Evolutionary conservation across 2,888 invertebrate genomes (phyloP).

Genomic region (Nebria brevicollis): DNA sequence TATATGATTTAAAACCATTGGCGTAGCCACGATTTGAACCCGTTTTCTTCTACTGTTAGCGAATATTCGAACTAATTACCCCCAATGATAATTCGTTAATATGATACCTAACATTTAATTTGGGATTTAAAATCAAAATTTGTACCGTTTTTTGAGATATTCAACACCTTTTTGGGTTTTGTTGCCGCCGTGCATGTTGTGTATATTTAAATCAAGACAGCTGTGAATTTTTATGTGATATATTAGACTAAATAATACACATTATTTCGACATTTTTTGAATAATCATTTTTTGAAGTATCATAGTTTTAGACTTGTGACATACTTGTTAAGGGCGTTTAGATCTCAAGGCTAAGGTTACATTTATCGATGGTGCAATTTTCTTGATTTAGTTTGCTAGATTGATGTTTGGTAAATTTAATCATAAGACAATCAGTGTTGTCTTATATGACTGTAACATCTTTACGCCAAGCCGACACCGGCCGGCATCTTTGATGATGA

Average conservation of each 20-base stretch:
- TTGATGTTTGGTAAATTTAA: background rate
- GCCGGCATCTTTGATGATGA: constrained; percentile 21
- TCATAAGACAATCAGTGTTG: background rate
- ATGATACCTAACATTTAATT: too few relatives aligned
- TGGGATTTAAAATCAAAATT: too few relatives aligned
- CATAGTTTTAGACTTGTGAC: background rate
- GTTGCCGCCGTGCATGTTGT: background rate
- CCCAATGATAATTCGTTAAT: too few relatives aligned
- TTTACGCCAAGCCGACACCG: background rate
- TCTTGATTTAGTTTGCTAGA: background rate
- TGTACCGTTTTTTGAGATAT: too few relatives aligned
- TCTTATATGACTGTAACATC: background rate
- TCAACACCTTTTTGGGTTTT: background rate
- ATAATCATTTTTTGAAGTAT: too few relatives aligned
- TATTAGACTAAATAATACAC: background rate
- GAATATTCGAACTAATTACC: too few relatives aligned
- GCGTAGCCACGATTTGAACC: background rate
- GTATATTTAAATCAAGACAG: background rate
- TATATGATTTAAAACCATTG: constrained; percentile 6
- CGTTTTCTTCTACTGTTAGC: too few relatives aligned
- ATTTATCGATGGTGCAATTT: background rate
- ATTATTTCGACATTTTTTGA: background rate
- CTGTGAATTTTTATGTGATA: background rate
- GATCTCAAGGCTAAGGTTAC: background rate
- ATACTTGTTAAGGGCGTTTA: background rate